Evolutionary conservation across 2,113 vertebrate species (phyloP), one percentile per base, ranked within the genome.

Genomic region (Microcebus ravelobensis): DNA sequence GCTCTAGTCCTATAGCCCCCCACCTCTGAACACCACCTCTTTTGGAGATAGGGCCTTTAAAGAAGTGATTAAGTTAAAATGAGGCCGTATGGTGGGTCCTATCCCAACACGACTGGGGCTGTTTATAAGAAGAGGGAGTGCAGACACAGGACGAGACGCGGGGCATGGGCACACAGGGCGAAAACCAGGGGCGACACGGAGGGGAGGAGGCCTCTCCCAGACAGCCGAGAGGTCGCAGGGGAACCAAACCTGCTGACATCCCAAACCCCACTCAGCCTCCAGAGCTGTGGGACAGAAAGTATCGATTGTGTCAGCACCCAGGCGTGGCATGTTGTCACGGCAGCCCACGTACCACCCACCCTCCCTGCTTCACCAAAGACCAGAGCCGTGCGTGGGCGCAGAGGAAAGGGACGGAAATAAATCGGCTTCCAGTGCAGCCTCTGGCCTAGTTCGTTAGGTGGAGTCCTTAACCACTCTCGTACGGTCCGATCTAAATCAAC

Each of bases 121-220:
- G 59, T 23, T 90, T 71, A 20, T 61, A 73, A 50, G 36, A 48
- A 90, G 11, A 82, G 42, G 52, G 23, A 20, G 50, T 52, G 48
- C n/a, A 27, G 77, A n/a, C 18, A 27, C 36, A 59, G 29, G 34
- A 68, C 57, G 23, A 88, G 67, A 39, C 15, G 27, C 17, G 18
- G 20, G 74, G 18, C 5, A 74, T 14, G 15, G 2, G 20, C 8
- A 13, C 2, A 61, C 52, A 73, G 27, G 67, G n/a, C 5, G 8
- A 18, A 8, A 8, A 0, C 27, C 2, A 0, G 39, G 13, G 55
- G 42, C 27, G 73, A 50, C 7, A 8, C 14, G 23, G 31, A 3
- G 17, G 23, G 68, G 55, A 36, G 17, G 14, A 0, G 0, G 14
- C 27, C 6, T 42, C 42, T 68, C 25, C 2, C 42, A 48, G 31